Evolutionary conservation across 1,140 invertebrate species (phyloP), one percentile per base, ranked within the genome.

Genomic region (Leptopilina boulardi): DNA sequence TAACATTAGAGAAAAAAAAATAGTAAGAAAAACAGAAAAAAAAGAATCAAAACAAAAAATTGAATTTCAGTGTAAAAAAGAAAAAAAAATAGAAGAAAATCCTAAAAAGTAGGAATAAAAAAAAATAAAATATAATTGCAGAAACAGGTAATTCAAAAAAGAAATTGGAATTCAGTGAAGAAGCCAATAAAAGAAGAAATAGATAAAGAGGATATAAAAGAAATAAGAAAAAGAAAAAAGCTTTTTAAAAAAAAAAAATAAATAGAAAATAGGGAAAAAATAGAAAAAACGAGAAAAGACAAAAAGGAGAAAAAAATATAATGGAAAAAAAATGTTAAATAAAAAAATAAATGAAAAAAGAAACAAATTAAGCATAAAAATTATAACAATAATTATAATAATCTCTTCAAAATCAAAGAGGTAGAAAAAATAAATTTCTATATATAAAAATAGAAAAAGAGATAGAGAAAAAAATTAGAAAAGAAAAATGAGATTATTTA

Each of bases 301-400:
- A 8, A 71, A 18, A 10, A 19, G 44, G 8, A 42, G 23, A 41
- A n/a, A 9, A 72, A 19, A 77, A 38, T 54, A 26, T 13, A 18
- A 26, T 8, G 18, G 23, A 74, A 56, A 54, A 19, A 76, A 44
- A 41, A 66, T 21, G 38, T 74, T 47, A 76, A 26, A 11, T 18
- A 80, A 71, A 54, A 51, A 23, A 9, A 76, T 56, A 73, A 18
- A 23, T 26, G 70, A 71, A 79, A 41, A 71, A 10, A 73, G 30
- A 15, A 51, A 10, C 72, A 42, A 59, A 74, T 13, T 34, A 71
- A 41, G 51, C 71, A 21, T 13, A 19, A 54, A 11, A 42, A 23
- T 34, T 13, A 5, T 11, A 56, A 13, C n/a, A n/a, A n/a, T n/a
- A n/a, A n/a, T n/a, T n/a, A n/a, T n/a, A n/a, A n/a, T n/a, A n/a